A percentile compares a stretch with the other conserved stretches of the same genome.
These are phyloP conservation scores for Sterrhoptilus dennistouni DNA, from an alignment of 2,113 vertebrate species.

Conservation along the genomic window DNA sequence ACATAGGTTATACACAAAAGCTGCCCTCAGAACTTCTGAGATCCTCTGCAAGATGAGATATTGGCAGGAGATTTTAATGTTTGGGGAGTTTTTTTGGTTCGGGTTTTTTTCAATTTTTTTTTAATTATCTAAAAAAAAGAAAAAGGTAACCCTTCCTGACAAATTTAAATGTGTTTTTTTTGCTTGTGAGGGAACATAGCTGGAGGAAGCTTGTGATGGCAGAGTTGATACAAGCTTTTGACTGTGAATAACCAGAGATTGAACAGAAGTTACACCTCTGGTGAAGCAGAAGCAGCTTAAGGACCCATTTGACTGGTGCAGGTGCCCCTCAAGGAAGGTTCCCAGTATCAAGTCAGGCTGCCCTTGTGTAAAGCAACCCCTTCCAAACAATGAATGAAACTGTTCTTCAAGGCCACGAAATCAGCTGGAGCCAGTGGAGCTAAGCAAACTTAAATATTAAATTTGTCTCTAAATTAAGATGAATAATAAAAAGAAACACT, in stretches of 20 bases:
- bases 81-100: background rate
- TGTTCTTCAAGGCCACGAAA: background rate
- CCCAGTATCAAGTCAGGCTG: background rate
- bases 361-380: background rate
- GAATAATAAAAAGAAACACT: constrained; percentile 1
- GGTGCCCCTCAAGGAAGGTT: background rate
- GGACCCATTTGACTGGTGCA: background rate
- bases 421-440: background rate
- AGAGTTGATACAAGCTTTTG: background rate
- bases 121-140: background rate
- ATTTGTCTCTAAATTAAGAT: background rate
- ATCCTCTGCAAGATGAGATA: background rate
- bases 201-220: background rate
- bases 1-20: background rate
- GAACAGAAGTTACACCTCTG: accelerated
- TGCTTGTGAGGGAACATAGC: background rate
- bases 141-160: background rate
- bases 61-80: background rate
- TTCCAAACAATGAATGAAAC: background rate
- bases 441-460: background rate
- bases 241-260: background rate
- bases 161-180: background rate
- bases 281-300: background rate
- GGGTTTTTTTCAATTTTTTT: accelerated
- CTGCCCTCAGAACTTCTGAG: background rate